phyloP scores from a whole-genome alignment of 2,888 invertebrate species.

The Lordiphosa fenestrarum region DNA sequence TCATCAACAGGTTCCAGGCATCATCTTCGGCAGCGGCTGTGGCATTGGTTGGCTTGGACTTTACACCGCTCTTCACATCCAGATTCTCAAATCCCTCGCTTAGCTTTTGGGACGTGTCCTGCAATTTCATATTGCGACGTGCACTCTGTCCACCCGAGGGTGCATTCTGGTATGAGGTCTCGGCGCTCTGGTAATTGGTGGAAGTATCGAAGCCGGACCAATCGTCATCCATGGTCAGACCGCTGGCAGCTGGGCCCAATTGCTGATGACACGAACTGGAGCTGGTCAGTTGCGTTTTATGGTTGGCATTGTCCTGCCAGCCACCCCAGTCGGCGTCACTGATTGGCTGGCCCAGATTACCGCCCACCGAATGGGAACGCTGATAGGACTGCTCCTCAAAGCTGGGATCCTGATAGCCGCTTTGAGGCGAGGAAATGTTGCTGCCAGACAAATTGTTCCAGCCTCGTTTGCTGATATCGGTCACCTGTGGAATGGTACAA shows the following conservation, averaged over 20 bases:
- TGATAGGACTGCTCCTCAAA: slow-evolving; percentile 76
- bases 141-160: slow-evolving; percentile 53
- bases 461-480: slow-evolving; percentile 85
- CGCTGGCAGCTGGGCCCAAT: slow-evolving; percentile 42
- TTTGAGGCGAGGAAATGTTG: slow-evolving; percentile 80
- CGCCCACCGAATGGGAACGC: slow-evolving; percentile 78
- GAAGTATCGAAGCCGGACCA: slow-evolving; percentile 79
- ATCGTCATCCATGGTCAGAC: slow-evolving; percentile 71
- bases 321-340: slow-evolving; percentile 78
- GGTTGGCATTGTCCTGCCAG: slow-evolving; percentile 72
- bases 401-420: slow-evolving; percentile 76
- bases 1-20: slow-evolving; percentile 84
- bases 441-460: slow-evolving; percentile 84
- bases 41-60: slow-evolving; percentile 37
- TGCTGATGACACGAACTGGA: slow-evolving; percentile 76
- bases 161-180: slow-evolving; percentile 74
- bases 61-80: slow-evolving; percentile 77
- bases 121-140: slow-evolving; percentile 71
- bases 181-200: slow-evolving; percentile 72
- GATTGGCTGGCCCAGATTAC: slow-evolving; percentile 63
- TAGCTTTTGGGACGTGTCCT: slow-evolving; percentile 69
- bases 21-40: slow-evolving; percentile 83
- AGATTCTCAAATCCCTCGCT: slow-evolving; percentile 77
- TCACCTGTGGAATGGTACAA: slow-evolving; percentile 81
- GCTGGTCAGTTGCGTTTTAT: slow-evolving; percentile 63